Percentiles rank a stretch among this genome's conserved stretches.
These are phyloP conservation scores for Argyra leucocephala DNA, from an alignment of 2,888 invertebrate species.

Conservation along the genomic window DNA sequence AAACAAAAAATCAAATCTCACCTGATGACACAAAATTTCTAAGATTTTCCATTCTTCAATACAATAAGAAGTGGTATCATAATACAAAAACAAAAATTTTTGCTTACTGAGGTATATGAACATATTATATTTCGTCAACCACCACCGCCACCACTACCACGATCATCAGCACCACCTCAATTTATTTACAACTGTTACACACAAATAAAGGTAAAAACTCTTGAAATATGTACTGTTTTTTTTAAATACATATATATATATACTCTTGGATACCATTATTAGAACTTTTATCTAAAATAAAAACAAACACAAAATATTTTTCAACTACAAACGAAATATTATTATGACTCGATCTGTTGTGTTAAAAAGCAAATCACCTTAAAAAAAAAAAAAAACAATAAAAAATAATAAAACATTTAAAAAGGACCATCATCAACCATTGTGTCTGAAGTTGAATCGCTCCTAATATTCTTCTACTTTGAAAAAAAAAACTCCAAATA, in stretches of 20 bases:
- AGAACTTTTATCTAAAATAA: not conserved
- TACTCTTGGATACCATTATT: not conserved
- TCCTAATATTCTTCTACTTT: not conserved
- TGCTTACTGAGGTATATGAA: too few species aligned
- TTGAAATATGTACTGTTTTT: too few species aligned
- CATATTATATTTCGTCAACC: too few species aligned
- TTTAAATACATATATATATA: too few species aligned
- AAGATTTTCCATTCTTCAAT: not conserved
- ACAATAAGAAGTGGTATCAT: too few species aligned
- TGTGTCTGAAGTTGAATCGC: not conserved
- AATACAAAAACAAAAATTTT: too few species aligned
- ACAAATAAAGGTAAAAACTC: too few species aligned
- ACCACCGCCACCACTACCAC: too few species aligned
- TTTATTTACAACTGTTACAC: too few species aligned
- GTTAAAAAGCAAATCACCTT: not conserved
- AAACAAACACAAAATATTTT: not conserved
- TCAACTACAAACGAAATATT: not conserved
- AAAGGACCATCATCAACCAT: not conserved
- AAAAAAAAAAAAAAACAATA: not conserved
- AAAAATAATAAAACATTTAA: not conserved
- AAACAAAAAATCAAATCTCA: not conserved
- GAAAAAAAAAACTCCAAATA: not conserved
- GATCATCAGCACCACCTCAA: too few species aligned
- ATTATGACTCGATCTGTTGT: not conserved
- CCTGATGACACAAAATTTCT: not conserved